These are phyloP conservation scores for Microtus ochrogaster DNA, from an alignment of 2,113 vertebrate genomes.

Conservation along the genomic window DNA sequence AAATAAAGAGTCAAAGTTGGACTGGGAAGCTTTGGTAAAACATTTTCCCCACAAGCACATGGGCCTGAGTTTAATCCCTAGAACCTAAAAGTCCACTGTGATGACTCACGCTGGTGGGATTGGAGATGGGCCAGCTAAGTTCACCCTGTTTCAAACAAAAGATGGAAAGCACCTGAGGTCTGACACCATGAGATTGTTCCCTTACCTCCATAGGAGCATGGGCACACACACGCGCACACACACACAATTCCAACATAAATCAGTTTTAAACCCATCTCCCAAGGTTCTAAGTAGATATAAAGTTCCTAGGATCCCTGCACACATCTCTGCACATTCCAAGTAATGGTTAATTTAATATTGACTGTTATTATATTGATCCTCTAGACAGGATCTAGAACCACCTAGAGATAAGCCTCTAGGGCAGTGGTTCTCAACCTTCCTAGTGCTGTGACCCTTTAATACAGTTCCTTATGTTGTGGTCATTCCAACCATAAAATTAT, in stretches of 20 bases:
- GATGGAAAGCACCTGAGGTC: neutral
- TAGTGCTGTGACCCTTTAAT: neutral
- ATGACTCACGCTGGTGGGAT: no score
- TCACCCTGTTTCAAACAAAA: neutral
- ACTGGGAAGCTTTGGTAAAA: neutral
- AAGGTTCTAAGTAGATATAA: neutral
- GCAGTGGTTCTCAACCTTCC: neutral
- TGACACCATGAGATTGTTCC: neutral
- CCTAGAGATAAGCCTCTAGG: neutral
- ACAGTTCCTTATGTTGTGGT: neutral
- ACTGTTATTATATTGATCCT: no score
- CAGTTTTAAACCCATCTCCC: neutral
- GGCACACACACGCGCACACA: no score
- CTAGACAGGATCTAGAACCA: neutral
- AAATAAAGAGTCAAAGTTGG: neutral
- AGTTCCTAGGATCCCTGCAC: neutral
- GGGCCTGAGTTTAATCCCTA: neutral
- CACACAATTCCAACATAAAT: neutral
- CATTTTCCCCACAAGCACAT: neutral
- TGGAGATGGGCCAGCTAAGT: neutral
- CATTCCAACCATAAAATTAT: neutral
- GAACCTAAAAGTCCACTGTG: neutral
- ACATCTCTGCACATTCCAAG: neutral
- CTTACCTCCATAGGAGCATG: neutral
- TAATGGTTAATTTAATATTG: neutral